Evolutionary conservation across 1,140 invertebrate species (phyloP), one percentile per base, ranked within the genome.

Genomic region (Neotoxoptera formosana): DNA sequence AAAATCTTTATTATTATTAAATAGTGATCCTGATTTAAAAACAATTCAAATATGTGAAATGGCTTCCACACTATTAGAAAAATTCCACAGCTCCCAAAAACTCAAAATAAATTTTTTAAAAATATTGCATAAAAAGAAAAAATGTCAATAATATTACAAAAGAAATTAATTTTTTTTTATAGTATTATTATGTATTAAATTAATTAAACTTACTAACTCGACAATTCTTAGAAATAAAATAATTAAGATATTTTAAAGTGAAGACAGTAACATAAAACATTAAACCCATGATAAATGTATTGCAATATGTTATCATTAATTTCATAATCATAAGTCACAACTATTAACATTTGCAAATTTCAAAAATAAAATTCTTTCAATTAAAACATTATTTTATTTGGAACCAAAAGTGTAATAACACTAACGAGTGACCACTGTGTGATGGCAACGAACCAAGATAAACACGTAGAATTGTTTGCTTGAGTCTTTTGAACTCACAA

Each of bases 321-420:
- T 67, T 30, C 60, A 76, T n/a, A 34, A 34, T 76, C 14, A 76
- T 76, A n/a, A 30, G n/a, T 76, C 30, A 76, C 7, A 34, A 76
- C 4, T 23, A n/a, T 76, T 67, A 76, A 34, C 14, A 76, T 76
- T 76, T 76, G 30, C n/a, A 76, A n/a, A 51, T n/a, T n/a, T 51
- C 7, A 47, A 48, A 88, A 88, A 88, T 87, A 48, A 88, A 88
- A 88, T 48, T 47, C 25, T 48, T 88, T 88, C 17, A 88, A 88
- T 51, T 87, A 47, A 87, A 87, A 51, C 30, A 47, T 51, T 48
- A 88, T 51, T 89, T 56, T 56, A 56, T 41, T 89, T 41, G 34
- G 6, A 89, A 48, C 51, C 21, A 56, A 88, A 88, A 89, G 36
- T 89, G 25, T 89, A 56, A 89, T 89, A 53, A 89, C 87, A 89